A percentile compares a stretch with the other conserved stretches of the same genome.
Evolutionary conservation across 1,140 invertebrate genomes (phyloP).

Genomic region (Dolichoris vasculosae): DNA sequence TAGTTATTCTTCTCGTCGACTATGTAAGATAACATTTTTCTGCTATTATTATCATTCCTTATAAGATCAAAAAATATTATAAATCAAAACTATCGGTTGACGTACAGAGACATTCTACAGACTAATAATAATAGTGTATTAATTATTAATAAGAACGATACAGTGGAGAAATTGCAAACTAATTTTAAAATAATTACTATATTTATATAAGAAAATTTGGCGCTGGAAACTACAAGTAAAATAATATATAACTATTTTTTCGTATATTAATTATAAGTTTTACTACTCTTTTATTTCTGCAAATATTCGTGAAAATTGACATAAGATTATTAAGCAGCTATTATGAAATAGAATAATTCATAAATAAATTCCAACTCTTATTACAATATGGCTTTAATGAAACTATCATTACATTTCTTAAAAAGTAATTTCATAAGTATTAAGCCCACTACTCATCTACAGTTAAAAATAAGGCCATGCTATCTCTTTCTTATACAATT

Average conservation of each 20-base stretch:
- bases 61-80: background rate
- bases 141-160: background rate
- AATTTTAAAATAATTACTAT: background rate
- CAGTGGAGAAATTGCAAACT: background rate
- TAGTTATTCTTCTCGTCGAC: background rate
- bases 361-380: background rate
- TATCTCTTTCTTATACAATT: slow-evolving; percentile 1
- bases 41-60: background rate
- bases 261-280: background rate
- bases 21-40: background rate
- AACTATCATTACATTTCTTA: background rate
- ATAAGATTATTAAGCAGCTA: background rate
- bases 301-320: background rate
- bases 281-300: too few relatives aligned
- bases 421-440: background rate
- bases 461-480: slow-evolving; percentile 9
- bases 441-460: background rate
- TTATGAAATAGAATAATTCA: background rate
- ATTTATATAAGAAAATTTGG: background rate
- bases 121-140: background rate
- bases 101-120: background rate
- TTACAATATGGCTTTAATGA: background rate
- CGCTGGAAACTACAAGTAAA: background rate
- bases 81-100: background rate
- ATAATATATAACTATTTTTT: background rate